Evolutionary conservation across 2,113 vertebrate species (phyloP).

Genomic region (Upupa epops): DNA sequence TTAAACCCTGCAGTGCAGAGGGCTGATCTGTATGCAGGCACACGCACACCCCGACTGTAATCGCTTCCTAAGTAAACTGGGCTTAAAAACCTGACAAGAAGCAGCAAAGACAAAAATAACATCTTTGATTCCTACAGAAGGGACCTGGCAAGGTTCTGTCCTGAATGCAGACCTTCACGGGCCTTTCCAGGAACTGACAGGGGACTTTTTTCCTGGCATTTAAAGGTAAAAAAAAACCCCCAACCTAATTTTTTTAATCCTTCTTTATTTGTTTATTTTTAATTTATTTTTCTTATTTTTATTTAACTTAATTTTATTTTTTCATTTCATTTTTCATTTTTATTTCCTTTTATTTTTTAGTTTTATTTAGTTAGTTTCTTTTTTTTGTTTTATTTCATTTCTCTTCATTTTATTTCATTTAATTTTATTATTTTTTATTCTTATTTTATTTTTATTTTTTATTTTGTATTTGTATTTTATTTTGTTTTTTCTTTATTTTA

Average conservation of each 20-base stretch:
- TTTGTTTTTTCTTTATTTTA: too few species aligned
- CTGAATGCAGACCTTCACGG: background rate
- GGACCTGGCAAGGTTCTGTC: background rate
- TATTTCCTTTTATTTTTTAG: background rate
- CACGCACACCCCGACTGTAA: background rate
- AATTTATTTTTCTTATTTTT: too few species aligned
- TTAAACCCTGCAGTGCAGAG: too few species aligned
- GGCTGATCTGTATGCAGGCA: background rate
- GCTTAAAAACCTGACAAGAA: background rate
- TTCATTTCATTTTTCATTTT: background rate
- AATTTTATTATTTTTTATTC: too few species aligned
- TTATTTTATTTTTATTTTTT: too few species aligned
- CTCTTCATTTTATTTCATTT: too few species aligned
- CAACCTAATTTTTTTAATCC: background rate
- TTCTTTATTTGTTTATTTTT: slow-evolving; percentile 1
- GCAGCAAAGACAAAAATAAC: background rate
- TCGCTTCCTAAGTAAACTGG: background rate
- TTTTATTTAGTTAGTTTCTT: too few species aligned
- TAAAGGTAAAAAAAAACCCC: background rate
- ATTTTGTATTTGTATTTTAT: too few species aligned
- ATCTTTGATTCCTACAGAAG: background rate
- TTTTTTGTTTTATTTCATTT: too few species aligned
- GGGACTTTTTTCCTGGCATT: background rate
- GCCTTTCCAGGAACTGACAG: background rate
- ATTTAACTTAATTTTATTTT: background rate